phyloP scores from a whole-genome alignment of 2,797 vertebrate species.

The Bradypus variegatus region DNA sequence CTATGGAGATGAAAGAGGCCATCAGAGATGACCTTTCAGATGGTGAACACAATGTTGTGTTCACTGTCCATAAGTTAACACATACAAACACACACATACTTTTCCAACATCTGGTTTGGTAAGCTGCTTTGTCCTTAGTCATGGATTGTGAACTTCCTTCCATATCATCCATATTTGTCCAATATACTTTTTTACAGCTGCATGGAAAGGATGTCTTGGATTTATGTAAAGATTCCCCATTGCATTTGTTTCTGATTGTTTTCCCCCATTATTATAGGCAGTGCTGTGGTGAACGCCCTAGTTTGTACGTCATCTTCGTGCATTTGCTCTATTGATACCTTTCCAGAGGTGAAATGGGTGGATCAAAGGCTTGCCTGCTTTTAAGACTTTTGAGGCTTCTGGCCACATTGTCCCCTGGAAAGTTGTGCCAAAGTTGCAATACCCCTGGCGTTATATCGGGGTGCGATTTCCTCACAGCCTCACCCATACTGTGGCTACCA shows the following conservation, averaged over 20 bases:
- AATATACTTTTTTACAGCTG: neutral
- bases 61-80: too few species aligned
- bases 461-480: neutral
- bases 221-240: too few species aligned
- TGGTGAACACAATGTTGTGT: neutral
- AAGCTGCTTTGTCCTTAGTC: neutral
- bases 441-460: accelerated
- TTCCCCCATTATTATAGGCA: neutral
- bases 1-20: neutral
- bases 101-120: accelerated
- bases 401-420: neutral
- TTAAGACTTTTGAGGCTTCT: neutral
- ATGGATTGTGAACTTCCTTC: accelerated
- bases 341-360: neutral
- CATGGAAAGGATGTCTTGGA: neutral
- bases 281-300: accelerated
- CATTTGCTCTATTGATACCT: neutral
- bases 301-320: accelerated
- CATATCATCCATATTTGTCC: accelerated
- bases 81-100: too few species aligned
- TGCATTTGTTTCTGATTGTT: neutral
- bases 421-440: neutral
- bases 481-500: accelerated
- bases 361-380: neutral
- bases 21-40: neutral